A percentile compares a stretch with the other conserved stretches of the same genome.
Evolutionary conservation across 64 coral and sea anemone genomes (phyloP).

Genomic region (Hydrozoanthus tunicans): DNA sequence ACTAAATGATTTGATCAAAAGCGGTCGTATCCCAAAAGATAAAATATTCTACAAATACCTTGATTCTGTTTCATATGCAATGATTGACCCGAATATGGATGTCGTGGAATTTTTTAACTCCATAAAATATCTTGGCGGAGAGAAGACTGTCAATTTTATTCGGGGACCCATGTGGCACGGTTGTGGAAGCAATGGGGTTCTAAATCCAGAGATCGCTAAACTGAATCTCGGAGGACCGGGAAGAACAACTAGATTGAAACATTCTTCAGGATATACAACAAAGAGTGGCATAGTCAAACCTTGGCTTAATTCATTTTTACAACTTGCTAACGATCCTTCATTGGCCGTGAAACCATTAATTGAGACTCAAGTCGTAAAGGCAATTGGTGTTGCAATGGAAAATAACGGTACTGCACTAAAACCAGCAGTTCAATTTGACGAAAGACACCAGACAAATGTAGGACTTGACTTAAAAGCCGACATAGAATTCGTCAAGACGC

Average conservation of each 20-base stretch:
- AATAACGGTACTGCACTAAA: constrained; percentile 78
- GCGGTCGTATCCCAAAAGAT: constrained; percentile 61
- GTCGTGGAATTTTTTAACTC: constrained; percentile 78
- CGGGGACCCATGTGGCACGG: constrained; percentile 70
- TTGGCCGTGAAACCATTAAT: constrained; percentile 32
- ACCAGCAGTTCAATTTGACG: constrained; percentile 77
- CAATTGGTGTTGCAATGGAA: constrained; percentile 44
- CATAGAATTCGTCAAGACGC: constrained; percentile 49
- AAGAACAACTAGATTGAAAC: constrained; percentile 48
- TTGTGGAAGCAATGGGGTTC: constrained; percentile 37
- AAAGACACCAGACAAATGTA: constrained; percentile 74
- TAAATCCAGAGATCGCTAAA: constrained; percentile 56
- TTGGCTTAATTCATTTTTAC: constrained; percentile 45
- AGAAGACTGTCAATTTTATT: constrained; percentile 73
- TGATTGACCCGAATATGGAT: constrained; percentile 68
- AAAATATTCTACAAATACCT: constrained; percentile 82
- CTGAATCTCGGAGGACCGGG: constrained; percentile 54
- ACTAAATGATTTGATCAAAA: constrained; percentile 66
- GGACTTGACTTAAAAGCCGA: constrained; percentile 56
- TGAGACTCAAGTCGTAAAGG: constrained; percentile 49
- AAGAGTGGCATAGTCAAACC: constrained; percentile 64
- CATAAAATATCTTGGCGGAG: constrained; percentile 67
- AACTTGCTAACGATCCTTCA: constrained; percentile 44
- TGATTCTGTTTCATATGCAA: constrained; percentile 62
- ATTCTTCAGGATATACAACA: constrained; percentile 61